Conservation (phyloP, 2,797 vertebrate genomes). For the Sebastes melanostomus region DNA sequence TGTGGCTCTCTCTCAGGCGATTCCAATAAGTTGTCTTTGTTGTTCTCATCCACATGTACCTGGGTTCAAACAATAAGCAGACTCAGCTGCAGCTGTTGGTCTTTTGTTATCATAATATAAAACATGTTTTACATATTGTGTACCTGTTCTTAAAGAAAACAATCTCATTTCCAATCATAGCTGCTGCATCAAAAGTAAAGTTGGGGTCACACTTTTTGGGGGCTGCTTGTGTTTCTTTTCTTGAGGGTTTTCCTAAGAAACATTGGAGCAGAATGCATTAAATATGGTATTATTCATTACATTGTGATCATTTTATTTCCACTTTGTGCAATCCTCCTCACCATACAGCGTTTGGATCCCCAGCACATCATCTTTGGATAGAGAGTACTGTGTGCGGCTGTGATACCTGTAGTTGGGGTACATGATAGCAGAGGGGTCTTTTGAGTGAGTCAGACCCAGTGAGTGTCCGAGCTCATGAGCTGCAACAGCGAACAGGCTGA, state of each 20-base stretch:
- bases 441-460: conserved; percentile 71
- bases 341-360: conserved; percentile 74
- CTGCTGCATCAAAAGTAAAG: conserved; percentile 70
- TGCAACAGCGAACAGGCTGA: conserved; percentile 73
- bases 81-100: background rate
- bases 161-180: conserved; percentile 58
- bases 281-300: background rate
- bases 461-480: conserved; percentile 78
- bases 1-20: conserved; percentile 59
- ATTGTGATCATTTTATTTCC: background rate
- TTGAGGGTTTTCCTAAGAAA: conserved; percentile 56
- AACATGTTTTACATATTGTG: background rate
- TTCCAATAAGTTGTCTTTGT: conserved; percentile 56
- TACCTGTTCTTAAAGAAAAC: conserved; percentile 77
- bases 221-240: conserved; percentile 13
- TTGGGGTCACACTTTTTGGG: conserved; percentile 63
- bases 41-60: conserved; percentile 73
- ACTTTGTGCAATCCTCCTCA: conserved; percentile 33
- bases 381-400: conserved; percentile 44
- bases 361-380: conserved; percentile 67
- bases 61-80: conserved; percentile 15
- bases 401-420: conserved; percentile 68
- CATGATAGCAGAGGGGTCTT: conserved; percentile 72
- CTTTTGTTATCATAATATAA: background rate
- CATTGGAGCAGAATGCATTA: background rate